A percentile compares a stretch with the other conserved stretches of the same genome.
Evolutionary conservation across 1,140 invertebrate genomes (phyloP).

Genomic region (Stenopsyche tienmushanensis): DNA sequence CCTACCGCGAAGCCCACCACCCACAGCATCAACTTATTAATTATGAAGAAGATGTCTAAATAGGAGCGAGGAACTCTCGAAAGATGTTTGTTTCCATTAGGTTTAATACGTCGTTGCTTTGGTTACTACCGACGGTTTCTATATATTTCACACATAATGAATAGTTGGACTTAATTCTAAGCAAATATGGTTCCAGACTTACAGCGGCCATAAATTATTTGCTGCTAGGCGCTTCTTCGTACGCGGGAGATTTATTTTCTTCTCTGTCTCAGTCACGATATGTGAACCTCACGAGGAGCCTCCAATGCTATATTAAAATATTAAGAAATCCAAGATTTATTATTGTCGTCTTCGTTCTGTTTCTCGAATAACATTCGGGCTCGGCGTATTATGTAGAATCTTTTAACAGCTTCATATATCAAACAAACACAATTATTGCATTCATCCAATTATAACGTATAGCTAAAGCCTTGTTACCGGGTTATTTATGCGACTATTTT

Average conservation of each 20-base stretch:
- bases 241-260: slow-evolving; percentile 25
- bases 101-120: background rate
- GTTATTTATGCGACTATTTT: too few species aligned
- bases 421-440: too few species aligned
- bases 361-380: background rate
- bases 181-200: slow-evolving; percentile 24
- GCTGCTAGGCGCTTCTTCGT: background rate
- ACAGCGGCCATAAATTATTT: slow-evolving; percentile 28
- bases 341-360: background rate
- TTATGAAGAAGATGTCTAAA: background rate
- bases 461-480: too few species aligned
- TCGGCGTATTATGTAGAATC: background rate
- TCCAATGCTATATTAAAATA: slow-evolving; percentile 16
- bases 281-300: background rate
- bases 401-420: too few species aligned
- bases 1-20: background rate
- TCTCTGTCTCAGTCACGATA: slow-evolving; percentile 3
- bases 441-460: too few species aligned
- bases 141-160: slow-evolving; percentile 27
- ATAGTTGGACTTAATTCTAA: slow-evolving; percentile 28
- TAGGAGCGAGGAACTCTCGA: background rate
- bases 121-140: too few species aligned
- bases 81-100: slow-evolving; percentile 6
- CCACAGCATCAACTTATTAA: background rate
- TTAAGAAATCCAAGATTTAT: slow-evolving; percentile 27